These are phyloP conservation scores for Didymodactylos carnosus DNA, from an alignment of 2,888 invertebrate species.

Conservation along the genomic window DNA sequence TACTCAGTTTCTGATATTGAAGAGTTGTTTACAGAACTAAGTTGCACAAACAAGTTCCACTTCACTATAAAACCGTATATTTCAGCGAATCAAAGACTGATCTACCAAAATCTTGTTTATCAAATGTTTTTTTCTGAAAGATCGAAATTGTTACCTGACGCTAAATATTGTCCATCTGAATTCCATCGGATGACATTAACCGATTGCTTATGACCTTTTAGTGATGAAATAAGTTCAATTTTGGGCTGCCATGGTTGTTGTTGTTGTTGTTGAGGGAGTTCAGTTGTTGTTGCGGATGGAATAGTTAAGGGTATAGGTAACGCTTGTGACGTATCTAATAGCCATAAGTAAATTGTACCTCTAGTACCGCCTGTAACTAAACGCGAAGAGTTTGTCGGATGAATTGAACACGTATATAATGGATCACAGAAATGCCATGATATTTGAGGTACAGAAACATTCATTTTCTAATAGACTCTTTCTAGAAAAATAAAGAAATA, in stretches of 20 bases:
- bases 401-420: conserved; percentile 67
- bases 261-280: background rate
- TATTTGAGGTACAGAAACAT: conserved; percentile 82
- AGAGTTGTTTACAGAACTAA: too few species aligned
- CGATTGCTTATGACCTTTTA: conserved; percentile 3
- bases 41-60: too few species aligned
- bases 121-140: too few species aligned
- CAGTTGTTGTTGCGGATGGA: conserved; percentile 32
- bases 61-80: too few species aligned
- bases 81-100: too few species aligned
- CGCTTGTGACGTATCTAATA: background rate
- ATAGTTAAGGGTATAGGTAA: conserved; percentile 17
- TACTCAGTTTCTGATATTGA: too few species aligned
- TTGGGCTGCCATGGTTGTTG: conserved; percentile 12
- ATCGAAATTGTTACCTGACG: conserved; percentile 79
- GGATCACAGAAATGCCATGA: conserved; percentile 93
- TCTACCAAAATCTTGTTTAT: too few species aligned
- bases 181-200: conserved; percentile 15
- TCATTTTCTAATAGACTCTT: too few species aligned
- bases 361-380: conserved; percentile 37
- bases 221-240: background rate
- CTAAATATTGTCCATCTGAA: conserved; percentile 47
- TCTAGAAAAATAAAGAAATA: too few species aligned
- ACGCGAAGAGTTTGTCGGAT: conserved; percentile 35
- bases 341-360: background rate